Conservation (phyloP, 2,888 invertebrate species). For the Bibio marci region DNA sequence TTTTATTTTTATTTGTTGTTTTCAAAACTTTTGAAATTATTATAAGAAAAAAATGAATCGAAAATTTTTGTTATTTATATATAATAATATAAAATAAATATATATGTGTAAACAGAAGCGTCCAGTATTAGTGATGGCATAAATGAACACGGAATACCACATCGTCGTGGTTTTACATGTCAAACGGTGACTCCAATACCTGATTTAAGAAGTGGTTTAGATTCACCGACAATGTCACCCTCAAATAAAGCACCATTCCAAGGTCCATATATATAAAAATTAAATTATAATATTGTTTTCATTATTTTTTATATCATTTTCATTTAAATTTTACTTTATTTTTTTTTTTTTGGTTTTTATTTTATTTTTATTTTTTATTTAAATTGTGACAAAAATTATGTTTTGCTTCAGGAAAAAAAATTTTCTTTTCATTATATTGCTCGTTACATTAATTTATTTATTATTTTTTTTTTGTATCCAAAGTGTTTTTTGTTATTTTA, state of each 20-base stretch:
- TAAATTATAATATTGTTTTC: constrained; percentile 1
- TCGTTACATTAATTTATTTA: too few relatives aligned
- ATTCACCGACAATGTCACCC: constrained; percentile 25
- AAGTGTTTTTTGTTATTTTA: too few relatives aligned
- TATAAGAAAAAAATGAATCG: too few relatives aligned
- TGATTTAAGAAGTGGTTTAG: constrained; percentile 50
- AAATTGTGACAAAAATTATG: not conserved
- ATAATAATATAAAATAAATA: too few relatives aligned
- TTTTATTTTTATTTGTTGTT: too few relatives aligned
- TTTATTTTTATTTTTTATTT: constrained; percentile 5
- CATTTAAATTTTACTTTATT: constrained; percentile 12
- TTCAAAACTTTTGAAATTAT: too few relatives aligned
- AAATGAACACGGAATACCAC: constrained; percentile 74
- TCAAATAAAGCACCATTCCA: constrained; percentile 29
- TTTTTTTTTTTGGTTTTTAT: constrained; percentile 11
- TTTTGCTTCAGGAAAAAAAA: not conserved
- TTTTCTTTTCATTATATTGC: too few relatives aligned
- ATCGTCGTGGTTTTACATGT: constrained; percentile 69
- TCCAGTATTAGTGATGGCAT: constrained; percentile 15
- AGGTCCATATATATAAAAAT: constrained; percentile 18
- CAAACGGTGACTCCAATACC: constrained; percentile 71
- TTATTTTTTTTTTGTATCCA: too few relatives aligned
- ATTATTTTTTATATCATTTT: constrained; percentile 6
- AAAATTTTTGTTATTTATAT: too few relatives aligned
- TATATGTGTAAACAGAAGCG: not conserved